phyloP scores from a whole-genome alignment of 1,140 invertebrate species.

The Teleopsis dalmanni region DNA sequence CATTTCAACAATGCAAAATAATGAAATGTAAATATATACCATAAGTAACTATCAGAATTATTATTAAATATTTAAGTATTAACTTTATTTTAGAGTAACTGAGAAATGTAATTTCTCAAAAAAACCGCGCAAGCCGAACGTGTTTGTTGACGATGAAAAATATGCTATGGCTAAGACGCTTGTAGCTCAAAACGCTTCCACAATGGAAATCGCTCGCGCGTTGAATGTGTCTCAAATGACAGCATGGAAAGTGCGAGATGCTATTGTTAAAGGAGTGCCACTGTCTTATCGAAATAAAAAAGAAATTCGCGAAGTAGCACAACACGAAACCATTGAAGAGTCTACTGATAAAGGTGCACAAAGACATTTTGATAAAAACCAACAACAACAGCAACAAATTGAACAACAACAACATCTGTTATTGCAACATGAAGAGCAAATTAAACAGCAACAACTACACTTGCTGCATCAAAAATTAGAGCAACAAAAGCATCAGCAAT shows the following conservation, averaged over 20 bases:
- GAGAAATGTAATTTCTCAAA: conserved; percentile 14
- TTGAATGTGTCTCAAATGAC: conserved; percentile 42
- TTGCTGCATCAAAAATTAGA: conserved; percentile 2
- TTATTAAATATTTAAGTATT: neutral
- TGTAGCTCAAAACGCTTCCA: conserved; percentile 37
- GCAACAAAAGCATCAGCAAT: neutral
- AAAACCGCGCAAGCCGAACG: conserved; percentile 41
- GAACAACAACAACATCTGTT: conserved; percentile 11
- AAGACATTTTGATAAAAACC: conserved; percentile 10
- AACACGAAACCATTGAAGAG: conserved; percentile 1
- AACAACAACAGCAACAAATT: conserved; percentile 19
- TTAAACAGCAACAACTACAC: conserved; percentile 17
- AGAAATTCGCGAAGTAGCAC: conserved; percentile 12
- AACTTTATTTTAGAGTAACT: neutral
- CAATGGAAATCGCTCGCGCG: conserved; percentile 38
- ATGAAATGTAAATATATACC: conserved; percentile 31
- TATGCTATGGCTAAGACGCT: conserved; percentile 41
- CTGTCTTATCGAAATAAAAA: conserved; percentile 40
- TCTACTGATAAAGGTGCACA: neutral
- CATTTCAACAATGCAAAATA: conserved; percentile 29
- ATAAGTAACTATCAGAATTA: conserved; percentile 11
- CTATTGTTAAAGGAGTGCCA: conserved; percentile 38
- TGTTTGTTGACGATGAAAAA: conserved; percentile 41
- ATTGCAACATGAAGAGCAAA: conserved; percentile 21
- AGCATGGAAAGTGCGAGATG: conserved; percentile 40